Conservation (phyloP, 2,888 invertebrate genomes). For the Agapostemon virescens region DNA sequence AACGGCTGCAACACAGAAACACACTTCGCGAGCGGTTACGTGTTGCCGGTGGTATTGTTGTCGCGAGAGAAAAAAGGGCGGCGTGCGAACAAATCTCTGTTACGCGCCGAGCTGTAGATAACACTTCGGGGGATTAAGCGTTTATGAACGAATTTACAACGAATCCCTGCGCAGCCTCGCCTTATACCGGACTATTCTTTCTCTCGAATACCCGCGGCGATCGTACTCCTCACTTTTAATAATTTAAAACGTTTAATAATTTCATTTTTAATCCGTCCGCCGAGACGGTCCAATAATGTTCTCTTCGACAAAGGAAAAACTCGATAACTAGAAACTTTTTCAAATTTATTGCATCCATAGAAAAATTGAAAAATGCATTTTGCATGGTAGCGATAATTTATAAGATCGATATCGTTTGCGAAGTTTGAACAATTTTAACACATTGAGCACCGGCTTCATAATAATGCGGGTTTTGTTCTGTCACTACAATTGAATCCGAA, state of each 20-base stretch:
- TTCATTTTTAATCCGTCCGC: not conserved
- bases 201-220: not conserved
- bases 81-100: conserved; percentile 24
- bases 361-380: not conserved
- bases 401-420: not conserved
- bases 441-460: no score
- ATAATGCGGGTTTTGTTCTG: no score
- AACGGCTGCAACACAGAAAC: conserved; percentile 22
- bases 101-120: conserved; percentile 20
- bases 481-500: no score
- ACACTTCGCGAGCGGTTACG: not conserved
- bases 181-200: not conserved
- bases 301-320: not conserved
- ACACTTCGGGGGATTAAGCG: not conserved
- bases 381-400: no score
- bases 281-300: not conserved
- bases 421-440: not conserved
- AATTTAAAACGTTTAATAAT: no score
- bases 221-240: not conserved
- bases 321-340: not conserved
- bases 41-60: not conserved
- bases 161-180: not conserved
- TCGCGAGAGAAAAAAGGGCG: not conserved
- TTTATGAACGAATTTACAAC: not conserved
- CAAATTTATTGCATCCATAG: not conserved